Percentiles rank a stretch among this genome's conserved stretches.
These are phyloP conservation scores for Python bivittatus DNA, from an alignment of 2,113 vertebrate species.

Conservation along the genomic window DNA sequence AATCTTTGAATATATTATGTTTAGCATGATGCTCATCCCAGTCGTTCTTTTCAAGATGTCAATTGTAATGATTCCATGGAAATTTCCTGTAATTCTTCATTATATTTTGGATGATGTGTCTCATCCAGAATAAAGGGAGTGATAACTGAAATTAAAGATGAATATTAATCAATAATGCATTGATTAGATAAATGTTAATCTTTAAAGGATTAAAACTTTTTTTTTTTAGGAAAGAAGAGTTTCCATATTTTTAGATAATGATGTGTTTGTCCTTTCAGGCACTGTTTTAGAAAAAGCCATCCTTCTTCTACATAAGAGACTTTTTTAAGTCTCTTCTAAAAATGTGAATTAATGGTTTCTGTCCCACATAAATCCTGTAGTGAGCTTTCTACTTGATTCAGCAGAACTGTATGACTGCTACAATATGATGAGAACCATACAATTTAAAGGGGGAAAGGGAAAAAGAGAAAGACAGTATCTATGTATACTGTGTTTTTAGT, in stretches of 20 bases:
- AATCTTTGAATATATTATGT: constrained; percentile 45
- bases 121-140: not conserved
- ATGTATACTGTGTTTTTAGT: not conserved
- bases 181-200: not conserved
- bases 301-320: not conserved
- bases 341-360: not conserved
- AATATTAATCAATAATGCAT: not conserved
- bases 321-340: not conserved
- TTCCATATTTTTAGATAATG: not conserved
- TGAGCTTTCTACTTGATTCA: not conserved
- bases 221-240: not conserved
- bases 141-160: not conserved
- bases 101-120: not conserved
- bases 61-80: not conserved
- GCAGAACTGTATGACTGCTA: not conserved
- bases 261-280: not conserved
- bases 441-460: not conserved
- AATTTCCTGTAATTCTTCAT: constrained; percentile 25
- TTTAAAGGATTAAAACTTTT: not conserved
- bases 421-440: not conserved
- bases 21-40: constrained; percentile 22
- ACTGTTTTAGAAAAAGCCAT: not conserved
- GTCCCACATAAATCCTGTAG: not conserved
- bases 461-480: not conserved
- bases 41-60: constrained; percentile 16